Base-by-base conservation (phyloP, 2,113 vertebrate genomes). In the Guaruba guarouba region DNA sequence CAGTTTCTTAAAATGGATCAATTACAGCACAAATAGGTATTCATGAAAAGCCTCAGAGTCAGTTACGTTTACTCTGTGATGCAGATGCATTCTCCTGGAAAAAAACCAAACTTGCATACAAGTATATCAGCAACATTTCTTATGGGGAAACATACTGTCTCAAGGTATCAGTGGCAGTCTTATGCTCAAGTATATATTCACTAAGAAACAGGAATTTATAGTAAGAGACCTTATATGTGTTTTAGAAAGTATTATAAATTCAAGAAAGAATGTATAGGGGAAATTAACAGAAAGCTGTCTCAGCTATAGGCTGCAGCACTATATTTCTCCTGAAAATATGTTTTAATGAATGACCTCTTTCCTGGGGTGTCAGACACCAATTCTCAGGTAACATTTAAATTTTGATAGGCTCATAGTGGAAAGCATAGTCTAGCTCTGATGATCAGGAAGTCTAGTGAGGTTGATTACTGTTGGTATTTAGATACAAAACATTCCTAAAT, bases 401-500 rank as follows among this genome's bases (percentile, higher is more conserved):
- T 94, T 83, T 88, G 17, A 51, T 71, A 71, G 48, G 19, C 48
- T 75, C 22, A 68, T 83, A 6, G 1, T 75, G 43, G 83, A 92
- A 95, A 70, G 33, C 61, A 86, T 23, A 62, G 33, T 82, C 44
- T 88, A 81, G 67, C 31, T 90, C 43, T 84, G 64, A 86, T 75
- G 15, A 93, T 94, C 86, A 88, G 80, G 77, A 93, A 95, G 82
- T 91, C 82, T 94, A 82, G 69, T 54, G 76, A 90, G 82, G 64
- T 94, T 95, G 80, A 71, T 95, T 92, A 52, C 51, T 86, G 19
- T 88, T 96, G 69, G 76, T 90, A 86, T 93, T 96, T 78, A 92
- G 95, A 90, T 69, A 90, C 33, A 88, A 93, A 93, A 63, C 88
- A 93, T 92, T 95, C 66, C 76, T 96, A 75, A 93, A 90, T 94